Evolutionary conservation across 2,888 invertebrate genomes (phyloP).

Genomic region (Glaucopsyche alexis): DNA sequence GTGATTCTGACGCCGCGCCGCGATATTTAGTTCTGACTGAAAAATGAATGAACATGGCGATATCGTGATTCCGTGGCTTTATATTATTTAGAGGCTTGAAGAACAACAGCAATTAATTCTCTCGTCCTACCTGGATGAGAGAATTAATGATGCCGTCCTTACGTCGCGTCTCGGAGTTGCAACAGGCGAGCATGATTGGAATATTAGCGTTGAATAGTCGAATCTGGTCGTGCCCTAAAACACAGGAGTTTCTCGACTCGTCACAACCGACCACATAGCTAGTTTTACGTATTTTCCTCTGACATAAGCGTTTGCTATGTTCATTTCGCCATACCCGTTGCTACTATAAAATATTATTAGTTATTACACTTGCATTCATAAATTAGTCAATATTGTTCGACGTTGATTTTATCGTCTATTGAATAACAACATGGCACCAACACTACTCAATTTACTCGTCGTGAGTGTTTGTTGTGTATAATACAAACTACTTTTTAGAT

Average conservation of each 20-base stretch:
- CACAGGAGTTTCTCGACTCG: not conserved
- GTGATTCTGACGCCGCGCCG: too few relatives aligned
- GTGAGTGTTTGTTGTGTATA: not conserved
- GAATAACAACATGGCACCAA: not conserved
- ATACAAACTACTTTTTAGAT: not conserved
- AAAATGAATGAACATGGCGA: not conserved
- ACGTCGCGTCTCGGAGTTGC: not conserved
- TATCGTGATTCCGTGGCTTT: not conserved
- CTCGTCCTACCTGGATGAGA: too few relatives aligned
- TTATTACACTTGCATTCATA: not conserved
- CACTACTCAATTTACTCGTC: not conserved
- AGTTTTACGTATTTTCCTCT: not conserved
- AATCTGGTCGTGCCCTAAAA: conserved; percentile 7
- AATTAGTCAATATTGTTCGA: not conserved
- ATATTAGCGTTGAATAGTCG: not conserved
- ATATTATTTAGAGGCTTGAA: not conserved
- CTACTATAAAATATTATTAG: not conserved
- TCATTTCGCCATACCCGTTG: not conserved
- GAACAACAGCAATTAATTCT: not conserved
- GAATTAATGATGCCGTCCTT: not conserved
- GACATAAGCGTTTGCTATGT: not conserved
- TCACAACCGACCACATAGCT: not conserved
- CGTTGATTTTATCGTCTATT: conserved; percentile 11
- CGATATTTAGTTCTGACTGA: too few relatives aligned
- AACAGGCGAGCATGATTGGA: conserved; percentile 2